phyloP scores from a whole-genome alignment of 2,797 vertebrate genomes.

The Tarsius wallacei region DNA sequence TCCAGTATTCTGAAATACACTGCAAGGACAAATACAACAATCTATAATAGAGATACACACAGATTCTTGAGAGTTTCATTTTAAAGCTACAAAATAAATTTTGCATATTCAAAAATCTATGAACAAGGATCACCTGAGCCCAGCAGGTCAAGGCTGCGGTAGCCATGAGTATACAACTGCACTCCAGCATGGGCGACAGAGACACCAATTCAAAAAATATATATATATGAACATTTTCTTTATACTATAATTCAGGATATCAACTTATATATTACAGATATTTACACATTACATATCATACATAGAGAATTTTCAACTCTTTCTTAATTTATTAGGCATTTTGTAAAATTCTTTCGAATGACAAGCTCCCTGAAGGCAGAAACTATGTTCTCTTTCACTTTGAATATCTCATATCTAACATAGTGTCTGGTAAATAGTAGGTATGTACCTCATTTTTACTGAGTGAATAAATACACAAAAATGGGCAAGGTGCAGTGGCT shows the following conservation, averaged over 20 bases:
- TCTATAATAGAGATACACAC: background rate
- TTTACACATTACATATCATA: conserved; percentile 5
- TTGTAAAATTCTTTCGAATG: conserved; percentile 41
- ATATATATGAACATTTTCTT: background rate
- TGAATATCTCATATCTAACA: background rate
- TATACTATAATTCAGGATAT: conserved; percentile 2
- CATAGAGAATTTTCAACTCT: conserved; percentile 21
- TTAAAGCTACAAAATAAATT: conserved; percentile 61
- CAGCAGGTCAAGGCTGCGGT: no score
- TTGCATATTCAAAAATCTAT: conserved; percentile 53
- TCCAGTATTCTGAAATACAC: conserved; percentile 9
- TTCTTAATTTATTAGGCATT: conserved; percentile 50
- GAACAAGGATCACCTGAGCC: conserved; percentile 6
- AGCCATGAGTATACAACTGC: no score
- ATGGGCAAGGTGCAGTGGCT: no score
- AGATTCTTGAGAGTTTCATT: conserved; percentile 40
- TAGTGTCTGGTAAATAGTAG: background rate
- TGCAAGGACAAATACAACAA: conserved; percentile 42
- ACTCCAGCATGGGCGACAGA: no score
- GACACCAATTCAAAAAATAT: no score
- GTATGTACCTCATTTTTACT: background rate
- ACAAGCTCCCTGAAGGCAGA: background rate
- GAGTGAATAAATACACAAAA: background rate
- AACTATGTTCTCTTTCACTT: conserved; percentile 3
- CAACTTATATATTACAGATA: conserved; percentile 19